phyloP scores from a whole-genome alignment of 2,113 vertebrate species.

The Neolamprologus caudopunctatus region DNA sequence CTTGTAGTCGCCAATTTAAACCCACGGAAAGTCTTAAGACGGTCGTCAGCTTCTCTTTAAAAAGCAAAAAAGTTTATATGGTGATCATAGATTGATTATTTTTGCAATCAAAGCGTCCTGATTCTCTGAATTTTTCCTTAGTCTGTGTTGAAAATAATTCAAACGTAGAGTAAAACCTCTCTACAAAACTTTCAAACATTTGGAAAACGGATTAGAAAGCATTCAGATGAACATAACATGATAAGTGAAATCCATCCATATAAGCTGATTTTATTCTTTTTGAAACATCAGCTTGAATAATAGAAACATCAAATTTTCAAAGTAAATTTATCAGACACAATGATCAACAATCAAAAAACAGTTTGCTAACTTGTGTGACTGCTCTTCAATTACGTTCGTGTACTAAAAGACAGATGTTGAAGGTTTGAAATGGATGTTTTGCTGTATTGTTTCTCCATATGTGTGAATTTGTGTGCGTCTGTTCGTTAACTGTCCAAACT shows the following conservation, averaged over 20 bases:
- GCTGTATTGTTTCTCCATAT: not conserved
- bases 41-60: slow-evolving; percentile 11
- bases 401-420: not conserved
- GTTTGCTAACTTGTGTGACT: not conserved
- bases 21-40: slow-evolving; percentile 40
- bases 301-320: not conserved
- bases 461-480: not conserved
- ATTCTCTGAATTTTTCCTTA: not conserved
- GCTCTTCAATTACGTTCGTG: not conserved
- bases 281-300: not conserved
- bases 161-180: not conserved
- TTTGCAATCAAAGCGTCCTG: not conserved
- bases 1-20: not conserved
- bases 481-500: not conserved
- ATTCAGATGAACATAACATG: not conserved
- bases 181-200: not conserved
- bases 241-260: not conserved
- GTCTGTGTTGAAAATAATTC: not conserved
- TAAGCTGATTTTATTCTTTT: not conserved
- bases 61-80: not conserved
- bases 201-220: not conserved
- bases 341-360: not conserved
- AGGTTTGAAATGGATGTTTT: slow-evolving; percentile 8
- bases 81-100: not conserved
- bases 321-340: not conserved